Conservation (phyloP, 1,140 invertebrate genomes). For the Diorhabda elongata region DNA sequence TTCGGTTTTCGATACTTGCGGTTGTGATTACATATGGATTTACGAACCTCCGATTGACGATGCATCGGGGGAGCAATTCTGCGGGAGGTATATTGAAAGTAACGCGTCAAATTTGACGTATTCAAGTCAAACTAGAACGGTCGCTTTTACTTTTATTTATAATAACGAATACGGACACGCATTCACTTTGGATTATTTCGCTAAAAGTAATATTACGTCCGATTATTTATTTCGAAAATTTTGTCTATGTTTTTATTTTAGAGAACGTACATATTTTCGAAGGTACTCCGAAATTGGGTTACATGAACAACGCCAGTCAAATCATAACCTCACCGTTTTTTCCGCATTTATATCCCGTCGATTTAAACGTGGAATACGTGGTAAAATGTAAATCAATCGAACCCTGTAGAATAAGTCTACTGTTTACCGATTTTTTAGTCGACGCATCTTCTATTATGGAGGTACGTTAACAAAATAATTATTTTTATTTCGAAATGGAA, state of each 20-base stretch:
- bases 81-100: conserved; percentile 53
- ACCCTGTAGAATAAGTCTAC: conserved; percentile 57
- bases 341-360: conserved; percentile 63
- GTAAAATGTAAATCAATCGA: conserved; percentile 54
- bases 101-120: conserved; percentile 49
- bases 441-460: conserved; percentile 65
- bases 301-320: conserved; percentile 43
- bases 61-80: conserved; percentile 59
- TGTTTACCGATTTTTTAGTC: conserved; percentile 69
- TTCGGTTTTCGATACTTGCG: conserved; percentile 43
- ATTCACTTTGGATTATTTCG: conserved; percentile 62
- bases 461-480: conserved; percentile 44
- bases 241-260: conserved; percentile 39
- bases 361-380: conserved; percentile 64
- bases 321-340: conserved; percentile 65
- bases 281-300: conserved; percentile 47
- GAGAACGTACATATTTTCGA: conserved; percentile 61
- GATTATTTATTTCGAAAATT: neutral
- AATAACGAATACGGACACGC: conserved; percentile 59
- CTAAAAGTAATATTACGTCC: conserved; percentile 55
- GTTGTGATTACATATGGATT: conserved; percentile 66
- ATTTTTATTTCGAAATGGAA: too few species aligned
- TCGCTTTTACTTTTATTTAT: conserved; percentile 61
- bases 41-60: conserved; percentile 66
- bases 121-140: conserved; percentile 58